These are phyloP conservation scores for Bradypus variegatus DNA, from an alignment of 2,797 vertebrate species.

Conservation along the genomic window DNA sequence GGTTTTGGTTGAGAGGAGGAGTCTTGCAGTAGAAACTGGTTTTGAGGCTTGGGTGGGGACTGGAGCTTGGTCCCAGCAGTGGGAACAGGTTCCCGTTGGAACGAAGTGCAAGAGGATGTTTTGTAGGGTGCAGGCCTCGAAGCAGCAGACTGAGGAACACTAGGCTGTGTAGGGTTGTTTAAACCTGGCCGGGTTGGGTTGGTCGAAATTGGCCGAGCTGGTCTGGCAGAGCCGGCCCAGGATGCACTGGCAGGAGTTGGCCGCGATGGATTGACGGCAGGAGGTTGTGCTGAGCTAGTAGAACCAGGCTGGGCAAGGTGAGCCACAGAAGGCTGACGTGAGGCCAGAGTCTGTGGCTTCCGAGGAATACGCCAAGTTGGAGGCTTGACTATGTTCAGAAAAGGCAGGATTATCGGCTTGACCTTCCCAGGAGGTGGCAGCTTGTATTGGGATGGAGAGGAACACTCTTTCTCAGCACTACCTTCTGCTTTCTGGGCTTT, in stretches of 20 bases:
- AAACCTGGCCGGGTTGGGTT: neutral
- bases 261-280: neutral
- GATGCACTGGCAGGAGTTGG: neutral
- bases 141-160: neutral
- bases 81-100: neutral
- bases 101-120: neutral
- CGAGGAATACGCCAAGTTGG: neutral
- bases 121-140: neutral
- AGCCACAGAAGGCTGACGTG: neutral
- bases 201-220: neutral
- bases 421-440: constrained; percentile 45
- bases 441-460: neutral
- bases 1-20: neutral
- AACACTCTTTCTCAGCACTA: neutral
- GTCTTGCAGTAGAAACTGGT: constrained; percentile 12
- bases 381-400: constrained; percentile 10
- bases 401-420: constrained; percentile 45
- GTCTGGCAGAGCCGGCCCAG: neutral
- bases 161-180: neutral
- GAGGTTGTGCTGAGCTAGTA: neutral
- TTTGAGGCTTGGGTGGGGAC: neutral
- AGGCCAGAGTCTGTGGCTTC: neutral
- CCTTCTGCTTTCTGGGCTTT: neutral
- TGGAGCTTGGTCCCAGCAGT: neutral
- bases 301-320: neutral